phyloP scores from a whole-genome alignment of 2,113 vertebrate species.

The Perca schrenkii region DNA sequence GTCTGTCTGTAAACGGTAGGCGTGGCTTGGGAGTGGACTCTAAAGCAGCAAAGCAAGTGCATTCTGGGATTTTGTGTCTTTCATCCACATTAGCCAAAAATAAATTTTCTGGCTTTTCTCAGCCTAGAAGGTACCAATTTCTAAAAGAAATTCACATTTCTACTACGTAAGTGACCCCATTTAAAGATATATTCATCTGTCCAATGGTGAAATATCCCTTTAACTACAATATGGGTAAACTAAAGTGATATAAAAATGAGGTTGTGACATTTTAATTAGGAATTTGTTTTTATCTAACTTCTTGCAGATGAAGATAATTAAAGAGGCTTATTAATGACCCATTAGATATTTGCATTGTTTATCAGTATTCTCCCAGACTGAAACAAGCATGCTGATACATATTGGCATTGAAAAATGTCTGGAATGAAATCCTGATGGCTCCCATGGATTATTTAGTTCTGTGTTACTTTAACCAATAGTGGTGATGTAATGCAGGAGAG shows the following conservation, averaged over 20 bases:
- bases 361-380: neutral
- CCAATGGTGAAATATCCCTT: too few species aligned
- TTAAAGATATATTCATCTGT: too few species aligned
- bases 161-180: too few species aligned
- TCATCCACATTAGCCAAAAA: too few species aligned
- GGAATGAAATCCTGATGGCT: conserved; percentile 11
- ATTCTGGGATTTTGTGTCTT: too few species aligned
- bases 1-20: too few species aligned
- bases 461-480: neutral
- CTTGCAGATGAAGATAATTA: neutral
- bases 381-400: conserved; percentile 14
- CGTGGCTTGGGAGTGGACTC: too few species aligned
- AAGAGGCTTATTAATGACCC: neutral
- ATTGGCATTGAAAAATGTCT: neutral
- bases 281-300: neutral
- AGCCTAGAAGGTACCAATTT: too few species aligned
- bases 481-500: conserved; percentile 25
- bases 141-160: too few species aligned
- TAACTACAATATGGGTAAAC: neutral
- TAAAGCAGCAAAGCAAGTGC: too few species aligned
- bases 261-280: neutral
- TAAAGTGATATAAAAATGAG: neutral
- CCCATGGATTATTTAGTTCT: conserved; percentile 13
- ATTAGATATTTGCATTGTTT: neutral
- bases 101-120: too few species aligned